A percentile compares a stretch with the other conserved stretches of the same genome.
Evolutionary conservation across 2,888 invertebrate genomes (phyloP).

Genomic region (Trichopria drosophilae): DNA sequence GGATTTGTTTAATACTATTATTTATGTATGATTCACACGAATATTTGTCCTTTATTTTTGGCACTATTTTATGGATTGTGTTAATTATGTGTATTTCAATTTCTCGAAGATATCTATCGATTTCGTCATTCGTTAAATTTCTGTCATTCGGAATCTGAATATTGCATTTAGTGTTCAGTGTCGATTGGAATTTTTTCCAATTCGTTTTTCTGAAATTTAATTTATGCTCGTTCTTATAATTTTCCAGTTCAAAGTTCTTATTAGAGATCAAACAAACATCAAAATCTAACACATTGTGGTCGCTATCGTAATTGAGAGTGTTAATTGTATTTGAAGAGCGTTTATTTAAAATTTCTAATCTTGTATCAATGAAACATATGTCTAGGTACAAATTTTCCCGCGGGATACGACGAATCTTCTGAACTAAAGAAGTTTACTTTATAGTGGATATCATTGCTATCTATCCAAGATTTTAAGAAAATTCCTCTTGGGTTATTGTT

Average conservation of each 20-base stretch:
- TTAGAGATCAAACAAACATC: not conserved
- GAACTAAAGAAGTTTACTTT: constrained; percentile 13
- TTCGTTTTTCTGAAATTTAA: constrained; percentile 20
- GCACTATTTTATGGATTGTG: not conserved
- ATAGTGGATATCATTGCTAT: constrained; percentile 9
- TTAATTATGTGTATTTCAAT: not conserved
- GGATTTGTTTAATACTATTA: constrained; percentile 5
- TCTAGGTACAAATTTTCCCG: constrained; percentile 24
- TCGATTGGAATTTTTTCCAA: constrained; percentile 19
- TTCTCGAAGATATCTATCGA: not conserved
- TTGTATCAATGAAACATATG: constrained; percentile 15
- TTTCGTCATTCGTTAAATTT: constrained; percentile 15
- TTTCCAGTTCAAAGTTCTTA: not conserved
- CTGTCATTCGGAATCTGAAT: constrained; percentile 8
- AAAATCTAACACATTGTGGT: constrained; percentile 16
- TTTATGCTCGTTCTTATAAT: not conserved
- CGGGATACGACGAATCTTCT: constrained; percentile 15
- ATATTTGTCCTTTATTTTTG: constrained; percentile 3
- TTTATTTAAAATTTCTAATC: constrained; percentile 9
- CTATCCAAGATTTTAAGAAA: constrained; percentile 7
- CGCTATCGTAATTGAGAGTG: constrained; percentile 17
- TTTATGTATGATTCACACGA: not conserved
- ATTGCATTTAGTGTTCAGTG: not conserved
- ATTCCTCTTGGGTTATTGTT: constrained; percentile 18
- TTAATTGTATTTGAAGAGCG: constrained; percentile 1